These are phyloP conservation scores for Panagrolaimus sp. DNA, from an alignment of 1,140 invertebrate genomes.

Conservation along the genomic window DNA sequence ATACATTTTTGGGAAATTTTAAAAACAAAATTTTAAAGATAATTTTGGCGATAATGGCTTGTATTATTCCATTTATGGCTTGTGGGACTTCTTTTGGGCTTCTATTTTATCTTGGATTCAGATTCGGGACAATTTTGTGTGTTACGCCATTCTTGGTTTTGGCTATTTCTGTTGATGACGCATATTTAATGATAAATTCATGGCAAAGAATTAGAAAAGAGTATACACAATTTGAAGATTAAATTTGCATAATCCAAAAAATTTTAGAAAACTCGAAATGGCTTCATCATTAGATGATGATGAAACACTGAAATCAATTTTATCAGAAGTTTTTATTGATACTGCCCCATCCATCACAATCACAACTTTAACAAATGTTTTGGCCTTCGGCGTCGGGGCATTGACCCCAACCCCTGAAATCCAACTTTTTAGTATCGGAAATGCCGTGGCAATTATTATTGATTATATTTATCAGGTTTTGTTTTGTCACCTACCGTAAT, in stretches of 20 bases:
- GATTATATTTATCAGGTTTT: conserved; percentile 55
- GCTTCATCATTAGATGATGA: neutral
- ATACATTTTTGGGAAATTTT: conserved; percentile 26
- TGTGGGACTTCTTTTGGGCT: conserved; percentile 51
- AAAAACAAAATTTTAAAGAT: conserved; percentile 27
- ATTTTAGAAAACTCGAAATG: neutral
- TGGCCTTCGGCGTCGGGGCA: conserved; percentile 57
- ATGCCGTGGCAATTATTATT: conserved; percentile 53
- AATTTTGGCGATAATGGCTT: conserved; percentile 47
- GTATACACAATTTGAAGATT: neutral
- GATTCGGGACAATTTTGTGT: conserved; percentile 51
- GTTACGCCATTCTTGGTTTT: conserved; percentile 54
- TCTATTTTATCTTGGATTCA: conserved; percentile 53
- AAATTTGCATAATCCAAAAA: neutral
- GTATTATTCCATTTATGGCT: conserved; percentile 57
- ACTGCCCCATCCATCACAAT: conserved; percentile 59
- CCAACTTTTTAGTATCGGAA: conserved; percentile 58
- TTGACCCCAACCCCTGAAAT: conserved; percentile 58
- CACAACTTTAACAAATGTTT: conserved; percentile 55
- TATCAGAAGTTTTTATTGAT: conserved; percentile 53
- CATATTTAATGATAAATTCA: conserved; percentile 52
- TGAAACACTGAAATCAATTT: neutral
- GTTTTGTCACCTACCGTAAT: neutral
- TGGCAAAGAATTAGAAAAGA: conserved; percentile 21
- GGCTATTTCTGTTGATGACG: conserved; percentile 58